Evolutionary conservation across 2,888 invertebrate species (phyloP).

Genomic region (Drosophila ezoana): DNA sequence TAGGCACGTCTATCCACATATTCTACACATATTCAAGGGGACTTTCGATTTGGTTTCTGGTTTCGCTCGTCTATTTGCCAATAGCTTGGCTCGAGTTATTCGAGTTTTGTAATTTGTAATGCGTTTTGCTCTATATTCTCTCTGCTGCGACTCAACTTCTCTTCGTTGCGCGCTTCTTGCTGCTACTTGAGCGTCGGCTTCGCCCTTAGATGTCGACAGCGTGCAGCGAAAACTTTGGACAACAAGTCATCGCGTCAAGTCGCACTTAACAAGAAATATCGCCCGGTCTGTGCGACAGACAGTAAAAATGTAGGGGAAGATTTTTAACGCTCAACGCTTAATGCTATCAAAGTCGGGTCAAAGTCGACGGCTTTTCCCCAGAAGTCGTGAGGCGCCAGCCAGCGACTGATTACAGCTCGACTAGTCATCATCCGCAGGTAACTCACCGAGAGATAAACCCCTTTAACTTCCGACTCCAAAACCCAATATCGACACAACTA

Average conservation of each 20-base stretch:
- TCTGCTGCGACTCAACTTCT: slow-evolving; percentile 8
- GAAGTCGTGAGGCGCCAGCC: slow-evolving; percentile 39
- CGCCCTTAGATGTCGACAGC: slow-evolving; percentile 44
- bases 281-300: not conserved
- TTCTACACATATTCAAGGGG: not conserved
- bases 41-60: slow-evolving; percentile 19
- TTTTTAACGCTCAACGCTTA: slow-evolving; percentile 13
- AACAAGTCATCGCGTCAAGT: slow-evolving; percentile 38
- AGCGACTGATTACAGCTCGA: not conserved
- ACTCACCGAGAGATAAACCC: slow-evolving; percentile 12
- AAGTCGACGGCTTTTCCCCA: slow-evolving; percentile 26
- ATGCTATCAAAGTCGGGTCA: slow-evolving; percentile 15
- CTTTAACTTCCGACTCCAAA: too few species aligned
- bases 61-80: slow-evolving; percentile 37
- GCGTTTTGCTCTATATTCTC: slow-evolving; percentile 42
- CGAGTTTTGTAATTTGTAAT: slow-evolving; percentile 52
- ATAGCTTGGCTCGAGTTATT: slow-evolving; percentile 39
- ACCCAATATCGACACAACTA: too few species aligned
- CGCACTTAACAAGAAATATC: slow-evolving; percentile 46
- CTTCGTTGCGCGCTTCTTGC: slow-evolving; percentile 4
- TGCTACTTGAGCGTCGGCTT: slow-evolving; percentile 37
- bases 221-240: slow-evolving; percentile 38
- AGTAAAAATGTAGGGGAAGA: slow-evolving; percentile 19
- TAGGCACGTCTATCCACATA: slow-evolving; percentile 12
- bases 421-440: slow-evolving; percentile 9